These are phyloP conservation scores for Mallateleia sp. DNA, from an alignment of 2,888 invertebrate species.

Conservation along the genomic window DNA sequence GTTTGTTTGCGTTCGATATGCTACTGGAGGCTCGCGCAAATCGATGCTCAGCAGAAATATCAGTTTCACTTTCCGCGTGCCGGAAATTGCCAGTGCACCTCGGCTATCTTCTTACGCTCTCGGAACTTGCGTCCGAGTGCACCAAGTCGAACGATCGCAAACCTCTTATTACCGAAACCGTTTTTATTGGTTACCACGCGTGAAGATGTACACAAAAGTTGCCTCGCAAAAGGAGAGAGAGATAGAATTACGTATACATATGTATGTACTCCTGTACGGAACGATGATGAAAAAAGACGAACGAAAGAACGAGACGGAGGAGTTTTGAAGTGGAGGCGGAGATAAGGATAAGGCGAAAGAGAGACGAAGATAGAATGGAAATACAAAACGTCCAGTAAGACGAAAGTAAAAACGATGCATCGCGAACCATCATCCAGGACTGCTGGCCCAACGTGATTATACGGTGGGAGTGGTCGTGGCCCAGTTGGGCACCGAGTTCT, in stretches of 20 bases:
- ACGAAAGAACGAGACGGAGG: conserved; percentile 11
- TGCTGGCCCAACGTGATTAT: conserved; percentile 83
- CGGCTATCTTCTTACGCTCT: conserved; percentile 35
- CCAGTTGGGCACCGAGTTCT: conserved; percentile 82
- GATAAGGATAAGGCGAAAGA: conserved; percentile 65
- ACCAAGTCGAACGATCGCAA: conserved; percentile 61
- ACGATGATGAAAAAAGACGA: conserved; percentile 7
- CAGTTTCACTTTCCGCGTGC: conserved; percentile 72
- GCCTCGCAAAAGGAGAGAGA: conserved; percentile 38
- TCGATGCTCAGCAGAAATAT: conserved; percentile 25
- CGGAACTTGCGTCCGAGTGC: conserved; percentile 40
- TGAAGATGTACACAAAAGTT: conserved; percentile 82
- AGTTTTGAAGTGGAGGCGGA: conserved; percentile 68
- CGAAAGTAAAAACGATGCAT: conserved; percentile 77
- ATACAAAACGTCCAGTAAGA: conserved; percentile 73
- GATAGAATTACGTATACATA: conserved; percentile 6
- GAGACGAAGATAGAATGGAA: conserved; percentile 71
- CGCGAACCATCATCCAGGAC: conserved; percentile 76
- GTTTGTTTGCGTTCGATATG: conserved; percentile 11
- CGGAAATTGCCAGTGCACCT: conserved; percentile 66
- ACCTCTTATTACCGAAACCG: conserved; percentile 84
- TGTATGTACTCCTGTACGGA: conserved; percentile 36
- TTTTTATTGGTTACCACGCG: conserved; percentile 86
- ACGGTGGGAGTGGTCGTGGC: conserved; percentile 84
- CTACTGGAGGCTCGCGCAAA: conserved; percentile 38